Base-by-base conservation (phyloP, 2,888 invertebrate genomes). In the Ashinkailepas kermadecensis region DNA sequence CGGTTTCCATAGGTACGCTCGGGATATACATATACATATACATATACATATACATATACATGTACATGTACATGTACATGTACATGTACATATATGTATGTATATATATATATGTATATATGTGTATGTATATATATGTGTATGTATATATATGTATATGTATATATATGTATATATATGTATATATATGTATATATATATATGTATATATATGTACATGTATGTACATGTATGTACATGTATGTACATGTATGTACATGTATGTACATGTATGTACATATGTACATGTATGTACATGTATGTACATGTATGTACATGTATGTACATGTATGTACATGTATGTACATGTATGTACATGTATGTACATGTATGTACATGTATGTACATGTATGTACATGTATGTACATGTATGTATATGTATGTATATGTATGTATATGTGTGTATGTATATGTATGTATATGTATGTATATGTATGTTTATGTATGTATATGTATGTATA, bases 111-210 rank as follows among this genome's bases (percentile, higher is more conserved):
- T 79, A 78, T 15, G 59, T 12, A 81, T 54, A 78, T 23, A 74
- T 57, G 70, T 25, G 79, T 57, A 74, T 74, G 6, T 57, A 79
- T 57, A 74, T 70, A 81, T 74, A 81, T 74, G 70, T 74, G 70
- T 74, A 81, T 74, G 79, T 74, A 81, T 74, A 81, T 74, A 79
- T 74, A 79, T 56, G 79, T 74, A 78, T 74, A 81, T 74, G 54
- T 74, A 78, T 74, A 81, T 74, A 79, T 74, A 81, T 74, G 79
- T 74, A 81, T 81, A 81, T 81, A 81, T 74, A 79, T 74, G 57
- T 81, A 74, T 81, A 74, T 81, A 74, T 81, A 74, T 81, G 74
- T n/a, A n/a, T 81, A 74, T 78, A 74, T 78, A 74, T 81, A 74
- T 81, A 74, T 81, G 54, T 81, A 74, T 81, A 74, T 81, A 74